Evolutionary conservation across 2,113 vertebrate genomes (phyloP), one percentile per base, ranked within the genome.

Genomic region (Scartelaos histophorus): DNA sequence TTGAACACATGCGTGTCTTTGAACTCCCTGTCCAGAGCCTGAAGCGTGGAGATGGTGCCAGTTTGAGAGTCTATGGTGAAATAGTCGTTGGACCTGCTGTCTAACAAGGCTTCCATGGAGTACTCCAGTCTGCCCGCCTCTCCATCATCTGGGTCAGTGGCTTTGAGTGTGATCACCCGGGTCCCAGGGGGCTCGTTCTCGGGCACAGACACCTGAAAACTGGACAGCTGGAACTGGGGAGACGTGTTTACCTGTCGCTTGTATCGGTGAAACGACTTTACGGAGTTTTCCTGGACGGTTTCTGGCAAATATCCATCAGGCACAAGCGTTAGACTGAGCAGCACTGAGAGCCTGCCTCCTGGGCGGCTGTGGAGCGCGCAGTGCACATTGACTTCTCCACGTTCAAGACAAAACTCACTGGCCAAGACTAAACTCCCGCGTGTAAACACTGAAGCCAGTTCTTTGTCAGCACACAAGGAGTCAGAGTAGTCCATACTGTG

Each of bases 1-100:
- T 96, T 96, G 53, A 99, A 95, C 17, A 98, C 91, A 1, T 99
- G 97, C 0, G 95, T 97, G 90, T 98, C 96, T 91, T 97, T 96
- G 24, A 96, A 94, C 86, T 99, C 98, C 34, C 98, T 92, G 90
- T 99, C 97, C 13, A 99, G 92, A 0, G 92, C 73, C 81, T 94
- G 95, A 9, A 91, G 56, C 0, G 96, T 99, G 60, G 91, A 93
- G 43, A 99, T 94, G 0, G 92, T 88, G 5, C 98, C 98, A 0
- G 94, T 95, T 85, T 93, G 89, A 0, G 93, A 7, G 73, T 98
- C 93, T 0, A 99, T 95, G n/a, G 86, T 64, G 67, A 99, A 99
- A 84, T 95, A 95, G 83, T 96, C 95, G 0, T 88, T 93, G 47
- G 98, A 99, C 58, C 97, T 93, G 74, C 94, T 95, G 74, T 98